Evolutionary conservation across 2,888 invertebrate genomes (phyloP).

Genomic region (Atrina japonica): DNA sequence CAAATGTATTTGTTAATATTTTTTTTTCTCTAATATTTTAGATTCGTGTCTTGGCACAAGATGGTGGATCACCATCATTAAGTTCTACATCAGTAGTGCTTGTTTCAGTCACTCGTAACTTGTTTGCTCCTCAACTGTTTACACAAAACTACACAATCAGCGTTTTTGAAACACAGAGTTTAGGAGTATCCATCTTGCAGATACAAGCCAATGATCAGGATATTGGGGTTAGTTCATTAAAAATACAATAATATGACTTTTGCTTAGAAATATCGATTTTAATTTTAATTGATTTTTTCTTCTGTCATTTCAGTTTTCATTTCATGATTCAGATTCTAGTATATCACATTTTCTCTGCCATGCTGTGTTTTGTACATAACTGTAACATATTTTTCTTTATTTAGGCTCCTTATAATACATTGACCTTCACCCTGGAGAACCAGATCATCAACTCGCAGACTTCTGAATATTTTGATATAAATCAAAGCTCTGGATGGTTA

Average conservation of each 20-base stretch:
- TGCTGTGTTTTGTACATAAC: background rate
- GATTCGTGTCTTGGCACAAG: conserved; percentile 69
- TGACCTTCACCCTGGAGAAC: conserved; percentile 55
- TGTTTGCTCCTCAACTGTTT: conserved; percentile 57
- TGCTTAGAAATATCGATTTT: background rate
- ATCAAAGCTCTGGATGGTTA: conserved; percentile 60
- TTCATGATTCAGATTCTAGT: background rate
- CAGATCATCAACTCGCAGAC: conserved; percentile 48
- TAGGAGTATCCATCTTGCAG: conserved; percentile 59
- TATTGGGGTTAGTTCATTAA: conserved; percentile 50
- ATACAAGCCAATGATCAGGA: conserved; percentile 68
- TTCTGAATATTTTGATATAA: conserved; percentile 68
- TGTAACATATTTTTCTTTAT: too few species aligned
- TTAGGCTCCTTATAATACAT: conserved; percentile 70
- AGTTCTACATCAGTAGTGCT: conserved; percentile 61
- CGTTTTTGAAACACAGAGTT: conserved; percentile 67
- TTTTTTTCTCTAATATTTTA: conserved; percentile 32
- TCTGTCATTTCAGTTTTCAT: background rate
- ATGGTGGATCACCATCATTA: conserved; percentile 69
- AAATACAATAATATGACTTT: background rate
- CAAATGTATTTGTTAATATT: too few species aligned
- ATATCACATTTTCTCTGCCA: background rate
- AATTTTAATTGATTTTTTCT: background rate
- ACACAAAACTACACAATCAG: conserved; percentile 62
- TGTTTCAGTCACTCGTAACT: conserved; percentile 68